A percentile compares a stretch with the other conserved stretches of the same genome.
Conservation (phyloP, 2,113 vertebrate species). For the Oncorhynchus gorbuscha region DNA sequence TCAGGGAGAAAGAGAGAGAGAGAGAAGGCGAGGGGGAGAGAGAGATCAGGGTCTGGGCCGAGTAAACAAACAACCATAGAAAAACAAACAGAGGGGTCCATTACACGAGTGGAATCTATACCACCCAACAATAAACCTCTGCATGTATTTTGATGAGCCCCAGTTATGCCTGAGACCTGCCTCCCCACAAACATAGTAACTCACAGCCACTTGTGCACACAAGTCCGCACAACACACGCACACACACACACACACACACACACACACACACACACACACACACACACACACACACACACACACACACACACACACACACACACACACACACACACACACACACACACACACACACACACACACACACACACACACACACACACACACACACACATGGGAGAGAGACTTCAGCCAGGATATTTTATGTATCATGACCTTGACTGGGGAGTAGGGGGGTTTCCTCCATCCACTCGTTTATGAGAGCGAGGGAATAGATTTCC, state of each 20-base stretch:
- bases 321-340: too few species aligned
- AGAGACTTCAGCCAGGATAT: background rate
- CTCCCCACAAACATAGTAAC: background rate
- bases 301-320: background rate
- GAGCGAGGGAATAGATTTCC: constrained; percentile 9
- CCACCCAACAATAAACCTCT: too few species aligned
- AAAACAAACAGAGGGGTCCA: too few species aligned
- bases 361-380: background rate
- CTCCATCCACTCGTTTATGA: background rate
- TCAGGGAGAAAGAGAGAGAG: background rate
- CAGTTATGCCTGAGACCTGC: too few species aligned
- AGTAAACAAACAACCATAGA: too few species aligned
- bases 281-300: background rate
- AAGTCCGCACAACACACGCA: background rate
- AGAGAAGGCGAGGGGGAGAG: background rate
- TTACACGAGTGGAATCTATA: too few species aligned
- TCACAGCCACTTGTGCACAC: background rate
- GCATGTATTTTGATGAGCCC: too few species aligned
- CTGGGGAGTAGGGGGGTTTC: too few species aligned
- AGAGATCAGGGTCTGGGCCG: too few species aligned
- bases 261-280: background rate
- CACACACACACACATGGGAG: background rate
- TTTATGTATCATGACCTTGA: constrained; percentile 5
- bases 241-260: background rate
- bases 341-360: too few species aligned